Percentiles rank a stretch among this genome's conserved stretches.
phyloP scores from a whole-genome alignment of 2,797 vertebrate genomes.

The Chromis chromis region DNA sequence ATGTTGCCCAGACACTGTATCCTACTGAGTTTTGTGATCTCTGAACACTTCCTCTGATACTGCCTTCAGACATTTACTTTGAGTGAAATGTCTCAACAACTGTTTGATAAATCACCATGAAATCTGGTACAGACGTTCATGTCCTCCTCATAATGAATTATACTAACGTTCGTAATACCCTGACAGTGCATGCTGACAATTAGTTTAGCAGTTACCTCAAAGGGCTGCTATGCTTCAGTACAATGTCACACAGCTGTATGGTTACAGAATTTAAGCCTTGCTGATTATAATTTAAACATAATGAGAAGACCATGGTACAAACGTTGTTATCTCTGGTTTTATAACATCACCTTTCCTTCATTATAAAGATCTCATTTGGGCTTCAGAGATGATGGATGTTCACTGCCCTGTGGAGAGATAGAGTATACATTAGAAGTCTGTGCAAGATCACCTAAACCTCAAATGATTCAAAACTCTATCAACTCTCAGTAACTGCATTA shows the following conservation, averaged over 20 bases:
- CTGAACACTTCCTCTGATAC: background rate
- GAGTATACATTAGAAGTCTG: too few relatives aligned
- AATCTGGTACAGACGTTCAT: conserved; percentile 15
- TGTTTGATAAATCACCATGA: conserved; percentile 12
- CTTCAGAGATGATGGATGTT: conserved; percentile 16
- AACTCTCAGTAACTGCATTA: too few relatives aligned
- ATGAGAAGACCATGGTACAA: too few relatives aligned
- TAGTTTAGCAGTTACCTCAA: background rate
- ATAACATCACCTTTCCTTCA: conserved; percentile 1
- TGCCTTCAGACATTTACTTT: background rate
- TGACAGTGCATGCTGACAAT: background rate
- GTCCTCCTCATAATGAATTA: conserved; percentile 1
- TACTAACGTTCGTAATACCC: conserved; percentile 1
- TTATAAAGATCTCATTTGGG: conserved; percentile 7
- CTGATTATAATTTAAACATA: too few relatives aligned
- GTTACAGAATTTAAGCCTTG: too few relatives aligned
- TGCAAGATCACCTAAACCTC: too few relatives aligned
- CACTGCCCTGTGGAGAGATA: conserved; percentile 7
- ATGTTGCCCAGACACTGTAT: background rate
- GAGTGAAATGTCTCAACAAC: conserved; percentile 10
- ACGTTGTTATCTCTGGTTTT: background rate
- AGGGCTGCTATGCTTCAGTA: background rate
- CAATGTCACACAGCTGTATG: too few relatives aligned
- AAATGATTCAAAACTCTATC: too few relatives aligned
- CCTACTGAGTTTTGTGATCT: background rate